These are phyloP conservation scores for Archips crataeganus DNA, from an alignment of 2,888 invertebrate genomes.

Conservation along the genomic window DNA sequence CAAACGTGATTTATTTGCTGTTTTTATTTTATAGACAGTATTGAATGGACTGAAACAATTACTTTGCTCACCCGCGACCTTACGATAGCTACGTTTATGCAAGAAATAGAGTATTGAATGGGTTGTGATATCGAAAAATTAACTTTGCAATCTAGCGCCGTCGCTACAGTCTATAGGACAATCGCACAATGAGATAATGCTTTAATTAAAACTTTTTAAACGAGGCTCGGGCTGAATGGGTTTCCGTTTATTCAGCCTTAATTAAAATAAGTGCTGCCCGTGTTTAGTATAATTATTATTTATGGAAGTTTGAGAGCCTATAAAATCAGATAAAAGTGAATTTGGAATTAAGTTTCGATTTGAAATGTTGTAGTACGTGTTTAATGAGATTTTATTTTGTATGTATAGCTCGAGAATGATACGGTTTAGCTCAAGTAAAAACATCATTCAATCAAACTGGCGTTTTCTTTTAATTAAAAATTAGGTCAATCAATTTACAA, in stretches of 20 bases:
- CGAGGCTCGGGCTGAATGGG: slow-evolving; percentile 13
- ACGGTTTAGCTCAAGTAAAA: too few relatives aligned
- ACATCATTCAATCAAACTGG: too few relatives aligned
- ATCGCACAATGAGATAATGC: slow-evolving; percentile 15
- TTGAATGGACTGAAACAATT: too few relatives aligned
- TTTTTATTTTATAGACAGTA: too few relatives aligned
- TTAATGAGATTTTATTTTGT: not conserved
- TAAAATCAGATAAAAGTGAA: not conserved
- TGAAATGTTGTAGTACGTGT: too few relatives aligned
- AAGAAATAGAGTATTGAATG: not conserved
- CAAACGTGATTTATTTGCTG: too few relatives aligned
- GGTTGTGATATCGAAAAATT: not conserved
- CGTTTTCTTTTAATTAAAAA: too few relatives aligned
- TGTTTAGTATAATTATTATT: slow-evolving; percentile 18
- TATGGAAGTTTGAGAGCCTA: slow-evolving; percentile 12
- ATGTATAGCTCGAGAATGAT: too few relatives aligned
- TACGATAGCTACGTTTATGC: too few relatives aligned
- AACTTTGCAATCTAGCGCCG: not conserved
- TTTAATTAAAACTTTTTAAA: slow-evolving; percentile 35
- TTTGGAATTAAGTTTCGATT: not conserved
- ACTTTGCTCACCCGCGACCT: too few relatives aligned
- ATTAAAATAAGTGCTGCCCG: slow-evolving; percentile 13
- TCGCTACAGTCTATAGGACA: not conserved
- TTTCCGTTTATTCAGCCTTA: slow-evolving; percentile 28
- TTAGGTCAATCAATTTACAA: too few relatives aligned